phyloP scores from a whole-genome alignment of 2,113 vertebrate genomes.

The Eolophus roseicapilla region DNA sequence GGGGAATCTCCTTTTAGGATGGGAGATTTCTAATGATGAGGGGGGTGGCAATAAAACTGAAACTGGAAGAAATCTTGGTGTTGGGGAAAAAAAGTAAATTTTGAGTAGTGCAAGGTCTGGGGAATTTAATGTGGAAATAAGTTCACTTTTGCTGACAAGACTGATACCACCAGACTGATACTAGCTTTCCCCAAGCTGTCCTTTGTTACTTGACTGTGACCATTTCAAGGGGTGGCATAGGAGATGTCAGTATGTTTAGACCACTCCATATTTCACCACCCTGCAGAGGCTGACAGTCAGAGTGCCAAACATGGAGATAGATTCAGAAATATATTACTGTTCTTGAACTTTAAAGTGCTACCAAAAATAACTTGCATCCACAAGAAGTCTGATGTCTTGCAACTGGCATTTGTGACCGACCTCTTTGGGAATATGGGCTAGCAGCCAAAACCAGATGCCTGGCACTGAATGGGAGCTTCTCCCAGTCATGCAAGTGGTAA shows the following conservation, averaged over 20 bases:
- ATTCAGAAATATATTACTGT: not conserved
- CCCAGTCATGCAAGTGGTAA: not conserved
- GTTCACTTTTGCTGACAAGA: not conserved
- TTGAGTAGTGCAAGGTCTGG: not conserved
- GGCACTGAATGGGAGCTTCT: not conserved
- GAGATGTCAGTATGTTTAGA: not conserved
- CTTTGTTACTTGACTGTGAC: not conserved
- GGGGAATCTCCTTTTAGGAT: not conserved
- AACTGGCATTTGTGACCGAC: not conserved
- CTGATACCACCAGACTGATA: not conserved
- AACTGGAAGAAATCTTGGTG: not conserved
- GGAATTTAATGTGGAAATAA: not conserved
- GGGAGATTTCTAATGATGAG: not conserved
- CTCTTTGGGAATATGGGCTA: not conserved
- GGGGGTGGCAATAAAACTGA: not conserved
- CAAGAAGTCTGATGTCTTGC: not conserved
- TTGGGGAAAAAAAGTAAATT: rapidly evolving
- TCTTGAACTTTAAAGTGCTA: constrained; percentile 15
- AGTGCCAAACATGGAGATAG: constrained; percentile 13
- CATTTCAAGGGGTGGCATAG: not conserved
- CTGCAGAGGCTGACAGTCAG: not conserved
- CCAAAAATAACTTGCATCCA: constrained; percentile 20
- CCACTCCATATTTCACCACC: not conserved
- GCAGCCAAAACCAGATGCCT: not conserved
- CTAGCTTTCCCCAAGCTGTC: not conserved